Evolutionary conservation across 2,888 invertebrate genomes (phyloP), one percentile per base, ranked within the genome.

Genomic region (Charanyca ferruginea): DNA sequence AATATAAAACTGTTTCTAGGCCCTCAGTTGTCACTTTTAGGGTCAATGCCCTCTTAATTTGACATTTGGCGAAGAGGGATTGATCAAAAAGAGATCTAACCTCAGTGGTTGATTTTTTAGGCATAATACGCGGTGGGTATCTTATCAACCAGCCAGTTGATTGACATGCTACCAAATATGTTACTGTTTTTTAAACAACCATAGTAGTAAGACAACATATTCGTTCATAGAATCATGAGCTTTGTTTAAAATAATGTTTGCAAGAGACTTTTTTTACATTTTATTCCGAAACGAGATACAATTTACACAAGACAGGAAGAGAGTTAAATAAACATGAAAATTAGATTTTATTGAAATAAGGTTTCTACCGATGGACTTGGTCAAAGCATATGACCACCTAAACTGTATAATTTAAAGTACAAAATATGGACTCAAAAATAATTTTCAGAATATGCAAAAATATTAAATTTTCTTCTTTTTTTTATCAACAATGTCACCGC

Each of bases 401-500:
- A 74, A 62, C 69, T 66, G 65, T 63, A 58, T 60, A 47, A 77
- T 66, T 66, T 63, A 61, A 68, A 80, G 20, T 75, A 77, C 45
- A 69, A 80, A 73, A 67, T 28, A 63, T 49, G 58, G 60, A 73
- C 65, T 72, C 67, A 54, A 81, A 78, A 77, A 69, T 71, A 67
- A 69, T 57, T 69, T 53, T 64, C 67, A 67, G 54, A 78, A 68
- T 81, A 80, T 81, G 79, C 78, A 81, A 80, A 81, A 81, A 80
- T 80, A 81, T 80, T 70, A 45, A 65, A 74, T 61, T 71, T 66
- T 66, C 52, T 49, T 71, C n/a, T 66, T 66, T 59, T 65, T 68
- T 59, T 47, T 66, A 66, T 61, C 41, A 65, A 73, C 66, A 71
- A 67, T 61, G 48, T 52, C 48, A 59, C 66, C 52, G 55, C 80